Evolutionary conservation across 2,797 vertebrate species (phyloP), one percentile per base, ranked within the genome.

Genomic region (Characodon lateralis): DNA sequence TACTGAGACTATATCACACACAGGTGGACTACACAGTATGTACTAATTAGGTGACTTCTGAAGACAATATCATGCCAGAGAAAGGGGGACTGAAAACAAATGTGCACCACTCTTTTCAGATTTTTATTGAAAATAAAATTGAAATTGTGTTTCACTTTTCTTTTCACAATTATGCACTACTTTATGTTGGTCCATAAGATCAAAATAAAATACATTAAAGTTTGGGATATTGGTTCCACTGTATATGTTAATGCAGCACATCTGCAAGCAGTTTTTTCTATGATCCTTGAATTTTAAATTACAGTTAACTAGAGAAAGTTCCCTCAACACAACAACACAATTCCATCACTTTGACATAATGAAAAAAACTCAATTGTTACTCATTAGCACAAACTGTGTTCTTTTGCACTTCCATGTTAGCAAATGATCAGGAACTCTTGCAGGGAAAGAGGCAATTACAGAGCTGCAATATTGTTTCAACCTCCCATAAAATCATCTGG

Each of bases 401-500:
- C 73, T 75, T 80, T 75, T 20, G 74, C 48, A 65, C 56, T 59
- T 51, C 79, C 73, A 77, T 75, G 82, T 81, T 48, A 76, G 80
- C 50, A 78, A 85, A 86, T 63, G 26, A 81, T 85, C 73, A 59
- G 73, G 78, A 88, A 80, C 70, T 51, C 69, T 76, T 31, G 59
- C 69, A 68, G 63, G 84, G 31, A 83, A 68, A 71, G 58, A 74
- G 80, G 79, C 66, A 70, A 88, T 88, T 89, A 85, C 39, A 31
- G 48, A 78, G 74, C 72, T 72, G 68, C 53, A 75, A 77, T 80
- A 81, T 85, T 76, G 78, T 68, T 72, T 63, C 58, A 66, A 14
- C 14, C 31, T 78, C 39, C 56, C 69, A 70, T 22, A 83, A 78
- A 72, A 77, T 83, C 58, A 81, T 39, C 53, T 2, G 9, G 24